Conservation (phyloP, 2,113 vertebrate species). For the Sinocyclocheilus anshuiensis region DNA sequence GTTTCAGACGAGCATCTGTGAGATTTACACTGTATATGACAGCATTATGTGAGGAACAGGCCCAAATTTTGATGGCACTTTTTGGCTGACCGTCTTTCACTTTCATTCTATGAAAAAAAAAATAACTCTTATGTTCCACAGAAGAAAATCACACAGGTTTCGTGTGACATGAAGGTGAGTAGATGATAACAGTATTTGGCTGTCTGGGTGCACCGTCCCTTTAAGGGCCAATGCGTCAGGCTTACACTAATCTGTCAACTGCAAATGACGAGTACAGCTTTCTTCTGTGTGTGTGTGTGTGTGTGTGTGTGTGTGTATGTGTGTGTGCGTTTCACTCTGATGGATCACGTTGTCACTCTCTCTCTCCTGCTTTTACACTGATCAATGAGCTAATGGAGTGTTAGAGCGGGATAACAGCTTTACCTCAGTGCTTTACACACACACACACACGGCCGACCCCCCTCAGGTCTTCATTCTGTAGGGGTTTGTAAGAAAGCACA, state of each 20-base stretch:
- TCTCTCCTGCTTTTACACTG: slow-evolving; percentile 50
- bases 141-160: neutral
- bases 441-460: neutral
- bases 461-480: slow-evolving; percentile 32
- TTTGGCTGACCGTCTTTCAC: neutral
- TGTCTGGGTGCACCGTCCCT: neutral
- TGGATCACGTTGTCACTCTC: slow-evolving; percentile 60
- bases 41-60: neutral
- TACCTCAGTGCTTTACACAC: neutral
- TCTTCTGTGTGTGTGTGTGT: slow-evolving; percentile 14
- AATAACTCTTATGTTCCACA: neutral
- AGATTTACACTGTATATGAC: neutral
- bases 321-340: slow-evolving; percentile 24
- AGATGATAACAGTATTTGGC: neutral
- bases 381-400: slow-evolving; percentile 55
- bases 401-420: slow-evolving; percentile 44
- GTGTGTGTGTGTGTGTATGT: slow-evolving; percentile 2
- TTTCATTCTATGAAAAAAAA: neutral
- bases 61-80: neutral
- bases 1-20: neutral
- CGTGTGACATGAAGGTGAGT: neutral
- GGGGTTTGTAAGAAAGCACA: slow-evolving; percentile 18
- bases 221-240: slow-evolving; percentile 19
- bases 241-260: slow-evolving; percentile 27
- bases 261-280: neutral